Conservation (phyloP, 2,113 vertebrate species). For the Pantherophis guttatus region DNA sequence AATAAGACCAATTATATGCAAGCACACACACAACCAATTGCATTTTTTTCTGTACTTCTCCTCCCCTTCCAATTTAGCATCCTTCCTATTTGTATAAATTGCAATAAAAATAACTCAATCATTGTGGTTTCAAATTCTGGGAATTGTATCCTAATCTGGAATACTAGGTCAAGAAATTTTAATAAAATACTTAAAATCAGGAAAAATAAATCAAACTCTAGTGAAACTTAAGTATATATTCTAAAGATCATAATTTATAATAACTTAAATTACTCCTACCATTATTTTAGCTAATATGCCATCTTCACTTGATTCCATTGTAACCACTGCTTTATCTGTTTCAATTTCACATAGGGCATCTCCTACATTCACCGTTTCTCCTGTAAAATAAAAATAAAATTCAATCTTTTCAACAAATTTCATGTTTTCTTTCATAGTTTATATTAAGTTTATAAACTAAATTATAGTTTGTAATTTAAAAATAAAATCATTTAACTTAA, state of each 20-base stretch:
- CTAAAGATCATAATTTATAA: not conserved
- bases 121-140: not conserved
- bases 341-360: slow-evolving; percentile 95
- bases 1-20: not conserved
- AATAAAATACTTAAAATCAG: slow-evolving; percentile 2
- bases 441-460: not conserved
- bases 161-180: not conserved
- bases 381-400: slow-evolving; percentile 69
- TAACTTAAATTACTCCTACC: slow-evolving; percentile 70
- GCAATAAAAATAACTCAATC: not conserved
- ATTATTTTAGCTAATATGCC: slow-evolving; percentile 93
- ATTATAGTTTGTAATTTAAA: not conserved
- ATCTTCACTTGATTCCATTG: slow-evolving; percentile 91
- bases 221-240: not conserved
- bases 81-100: not conserved
- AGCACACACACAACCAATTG: not conserved
- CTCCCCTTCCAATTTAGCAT: not conserved
- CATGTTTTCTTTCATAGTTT: not conserved
- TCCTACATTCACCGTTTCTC: slow-evolving; percentile 84
- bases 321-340: slow-evolving; percentile 95
- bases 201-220: not conserved
- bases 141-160: not conserved
- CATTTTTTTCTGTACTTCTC: not conserved
- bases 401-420: not conserved
- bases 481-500: not conserved